These are phyloP conservation scores for Streblospio benedicti DNA, from an alignment of 1,140 invertebrate genomes.

Conservation along the genomic window DNA sequence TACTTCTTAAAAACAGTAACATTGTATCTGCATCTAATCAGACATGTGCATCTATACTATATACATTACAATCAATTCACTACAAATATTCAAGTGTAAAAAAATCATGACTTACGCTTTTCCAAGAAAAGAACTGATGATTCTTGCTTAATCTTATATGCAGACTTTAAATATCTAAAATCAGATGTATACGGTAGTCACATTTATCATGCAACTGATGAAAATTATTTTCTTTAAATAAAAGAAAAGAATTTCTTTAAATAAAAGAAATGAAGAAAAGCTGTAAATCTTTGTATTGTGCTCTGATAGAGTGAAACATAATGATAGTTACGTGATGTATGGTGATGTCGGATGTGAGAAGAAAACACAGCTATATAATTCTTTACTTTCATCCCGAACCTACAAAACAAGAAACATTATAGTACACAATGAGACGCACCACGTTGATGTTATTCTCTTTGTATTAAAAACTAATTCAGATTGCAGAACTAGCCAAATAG, in stretches of 20 bases:
- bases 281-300: background rate
- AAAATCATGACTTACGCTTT: too few species aligned
- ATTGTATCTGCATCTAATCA: too few species aligned
- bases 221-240: background rate
- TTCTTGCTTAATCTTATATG: background rate
- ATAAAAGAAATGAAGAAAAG: background rate
- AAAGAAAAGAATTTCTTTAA: background rate
- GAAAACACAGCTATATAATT: slow-evolving; percentile 1
- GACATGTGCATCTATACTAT: too few species aligned
- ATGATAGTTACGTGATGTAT: background rate
- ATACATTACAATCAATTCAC: too few species aligned
- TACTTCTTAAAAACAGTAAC: too few species aligned
- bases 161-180: background rate
- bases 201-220: background rate
- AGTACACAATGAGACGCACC: background rate
- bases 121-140: too few species aligned
- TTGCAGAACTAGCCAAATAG: background rate
- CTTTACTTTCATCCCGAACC: slow-evolving; percentile 1
- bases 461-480: background rate
- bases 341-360: slow-evolving; percentile 4
- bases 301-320: background rate
- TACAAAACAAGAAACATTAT: background rate
- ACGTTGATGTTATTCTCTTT: background rate
- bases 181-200: background rate
- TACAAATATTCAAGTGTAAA: too few species aligned